Evolutionary conservation across 2,797 vertebrate genomes (phyloP).

Genomic region (Acridotheres tristis): DNA sequence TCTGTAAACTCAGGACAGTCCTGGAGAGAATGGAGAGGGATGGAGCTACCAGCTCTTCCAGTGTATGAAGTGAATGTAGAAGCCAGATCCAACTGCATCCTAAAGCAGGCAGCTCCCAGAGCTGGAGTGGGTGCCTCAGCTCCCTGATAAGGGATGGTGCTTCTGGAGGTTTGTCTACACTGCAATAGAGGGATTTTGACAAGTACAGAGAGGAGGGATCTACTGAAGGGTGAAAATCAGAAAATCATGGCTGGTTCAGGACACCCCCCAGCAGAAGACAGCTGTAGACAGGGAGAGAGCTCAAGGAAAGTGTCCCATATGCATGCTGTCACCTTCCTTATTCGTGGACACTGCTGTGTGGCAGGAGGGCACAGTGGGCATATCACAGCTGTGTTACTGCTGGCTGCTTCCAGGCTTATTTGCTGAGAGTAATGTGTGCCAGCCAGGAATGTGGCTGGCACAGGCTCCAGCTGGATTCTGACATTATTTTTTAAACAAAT

Average conservation of each 20-base stretch:
- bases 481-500: neutral
- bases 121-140: neutral
- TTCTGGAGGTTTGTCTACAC: neutral
- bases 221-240: neutral
- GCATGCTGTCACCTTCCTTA: neutral
- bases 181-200: neutral
- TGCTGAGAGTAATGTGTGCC: neutral
- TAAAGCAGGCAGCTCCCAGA: neutral
- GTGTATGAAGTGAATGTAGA: neutral
- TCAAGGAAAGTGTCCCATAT: neutral
- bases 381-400: neutral
- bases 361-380: neutral
- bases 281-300: neutral
- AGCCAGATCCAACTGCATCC: neutral
- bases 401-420: neutral
- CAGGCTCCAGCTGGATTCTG: neutral
- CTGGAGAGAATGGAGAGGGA: neutral
- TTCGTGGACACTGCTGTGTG: neutral
- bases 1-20: neutral
- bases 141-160: neutral
- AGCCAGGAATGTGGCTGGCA: neutral
- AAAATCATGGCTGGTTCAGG: neutral
- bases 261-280: neutral
- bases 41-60: neutral
- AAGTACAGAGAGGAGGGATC: neutral